Evolutionary conservation across 2,888 invertebrate genomes (phyloP).

Genomic region (Plemyria rubiginata): DNA sequence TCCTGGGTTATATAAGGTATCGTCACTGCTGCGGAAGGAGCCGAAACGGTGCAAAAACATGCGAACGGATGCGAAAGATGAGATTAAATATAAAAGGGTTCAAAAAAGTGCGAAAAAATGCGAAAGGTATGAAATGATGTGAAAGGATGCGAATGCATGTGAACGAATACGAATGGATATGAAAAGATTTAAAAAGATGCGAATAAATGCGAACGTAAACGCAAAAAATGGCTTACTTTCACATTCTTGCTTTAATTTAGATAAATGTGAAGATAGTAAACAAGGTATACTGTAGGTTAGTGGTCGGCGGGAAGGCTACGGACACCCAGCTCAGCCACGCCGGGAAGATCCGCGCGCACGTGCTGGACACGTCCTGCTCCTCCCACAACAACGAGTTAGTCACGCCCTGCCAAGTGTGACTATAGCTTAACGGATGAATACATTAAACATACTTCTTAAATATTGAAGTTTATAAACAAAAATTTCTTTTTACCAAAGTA

Average conservation of each 20-base stretch:
- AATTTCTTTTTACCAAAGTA: slow-evolving; percentile 57
- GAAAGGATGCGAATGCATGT: too few species aligned
- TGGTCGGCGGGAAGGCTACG: slow-evolving; percentile 65
- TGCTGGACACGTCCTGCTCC: slow-evolving; percentile 72
- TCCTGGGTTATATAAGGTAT: slow-evolving; percentile 49
- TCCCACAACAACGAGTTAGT: slow-evolving; percentile 71
- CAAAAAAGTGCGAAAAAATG: too few species aligned
- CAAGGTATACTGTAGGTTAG: slow-evolving; percentile 60
- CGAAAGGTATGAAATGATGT: too few species aligned
- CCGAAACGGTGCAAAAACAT: too few species aligned
- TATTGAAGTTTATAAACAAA: background rate
- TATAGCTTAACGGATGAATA: background rate
- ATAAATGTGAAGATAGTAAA: background rate
- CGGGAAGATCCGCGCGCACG: slow-evolving; percentile 67
- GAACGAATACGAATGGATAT: too few species aligned
- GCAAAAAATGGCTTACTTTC: too few species aligned
- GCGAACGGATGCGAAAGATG: too few species aligned
- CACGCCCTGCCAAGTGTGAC: slow-evolving; percentile 57
- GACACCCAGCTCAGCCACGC: slow-evolving; percentile 76
- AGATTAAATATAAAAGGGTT: too few species aligned
- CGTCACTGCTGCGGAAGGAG: too few species aligned
- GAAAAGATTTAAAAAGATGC: too few species aligned
- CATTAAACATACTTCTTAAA: background rate
- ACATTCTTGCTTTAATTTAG: too few species aligned
- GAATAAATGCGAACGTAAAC: background rate